phyloP scores from a whole-genome alignment of 2,113 vertebrate genomes.

The Dipodomys spectabilis region DNA sequence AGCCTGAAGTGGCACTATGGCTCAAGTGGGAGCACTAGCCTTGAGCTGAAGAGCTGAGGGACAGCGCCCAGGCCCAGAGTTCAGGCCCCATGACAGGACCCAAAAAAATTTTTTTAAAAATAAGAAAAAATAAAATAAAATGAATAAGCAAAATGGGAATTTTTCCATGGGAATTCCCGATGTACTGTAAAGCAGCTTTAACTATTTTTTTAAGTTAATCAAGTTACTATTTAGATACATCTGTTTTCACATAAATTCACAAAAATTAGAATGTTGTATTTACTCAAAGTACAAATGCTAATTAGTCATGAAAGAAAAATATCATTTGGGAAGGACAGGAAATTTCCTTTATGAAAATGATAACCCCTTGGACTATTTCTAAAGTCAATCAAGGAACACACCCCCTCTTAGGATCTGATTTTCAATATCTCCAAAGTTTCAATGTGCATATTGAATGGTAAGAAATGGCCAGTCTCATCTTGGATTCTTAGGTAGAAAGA shows the following conservation, averaged over 20 bases:
- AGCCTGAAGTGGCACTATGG: too few species aligned
- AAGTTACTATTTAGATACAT: slow-evolving; percentile 26
- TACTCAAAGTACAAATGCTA: slow-evolving; percentile 39
- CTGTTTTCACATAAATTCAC: slow-evolving; percentile 24
- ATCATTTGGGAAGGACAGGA: not conserved
- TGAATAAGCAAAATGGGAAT: not conserved
- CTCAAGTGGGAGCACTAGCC: too few species aligned
- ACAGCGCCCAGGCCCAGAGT: too few species aligned
- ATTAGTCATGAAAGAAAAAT: slow-evolving; percentile 37
- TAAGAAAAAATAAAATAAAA: too few species aligned
- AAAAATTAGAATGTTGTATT: slow-evolving; percentile 50
- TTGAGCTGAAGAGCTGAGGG: too few species aligned
- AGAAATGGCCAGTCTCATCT: not conserved
- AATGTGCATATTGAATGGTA: not conserved
- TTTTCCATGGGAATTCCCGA: not conserved
- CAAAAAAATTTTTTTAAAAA: too few species aligned
- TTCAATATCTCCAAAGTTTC: not conserved
- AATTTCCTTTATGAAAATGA: not conserved
- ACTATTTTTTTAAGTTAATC: not conserved
- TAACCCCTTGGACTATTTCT: not conserved
- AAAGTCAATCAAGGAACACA: not conserved
- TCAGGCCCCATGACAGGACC: too few species aligned
- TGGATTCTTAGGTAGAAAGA: not conserved
- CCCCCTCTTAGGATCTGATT: not conserved
- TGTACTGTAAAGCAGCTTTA: not conserved